These are phyloP conservation scores for Erynnis tages DNA, from an alignment of 2,888 invertebrate genomes.

Conservation along the genomic window DNA sequence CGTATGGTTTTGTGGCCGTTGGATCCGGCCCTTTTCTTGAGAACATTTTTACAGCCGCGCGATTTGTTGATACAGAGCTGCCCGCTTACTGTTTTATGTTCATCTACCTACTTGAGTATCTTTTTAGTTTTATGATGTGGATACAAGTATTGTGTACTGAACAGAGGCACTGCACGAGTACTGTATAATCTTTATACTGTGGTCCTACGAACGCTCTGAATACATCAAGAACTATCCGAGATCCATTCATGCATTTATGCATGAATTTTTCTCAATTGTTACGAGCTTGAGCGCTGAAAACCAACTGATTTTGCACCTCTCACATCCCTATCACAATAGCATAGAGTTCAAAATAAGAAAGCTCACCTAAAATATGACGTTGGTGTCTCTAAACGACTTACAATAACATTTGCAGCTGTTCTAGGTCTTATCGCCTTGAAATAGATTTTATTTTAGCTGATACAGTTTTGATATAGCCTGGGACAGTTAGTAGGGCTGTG, in stretches of 20 bases:
- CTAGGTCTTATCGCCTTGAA: not conserved
- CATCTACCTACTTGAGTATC: too few relatives aligned
- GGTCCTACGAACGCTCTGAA: slow-evolving; percentile 17
- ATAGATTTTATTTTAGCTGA: slow-evolving; percentile 7
- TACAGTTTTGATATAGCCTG: not conserved
- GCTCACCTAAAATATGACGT: not conserved
- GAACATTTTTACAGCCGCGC: too few relatives aligned
- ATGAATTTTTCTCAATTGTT: slow-evolving; percentile 29
- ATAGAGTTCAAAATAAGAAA: not conserved
- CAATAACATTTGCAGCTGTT: slow-evolving; percentile 9
- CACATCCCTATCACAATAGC: not conserved
- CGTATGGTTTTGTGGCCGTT: too few relatives aligned
- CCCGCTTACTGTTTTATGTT: too few relatives aligned
- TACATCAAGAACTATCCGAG: slow-evolving; percentile 27
- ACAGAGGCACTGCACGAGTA: too few relatives aligned
- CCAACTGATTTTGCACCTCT: not conserved
- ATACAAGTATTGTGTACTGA: too few relatives aligned
- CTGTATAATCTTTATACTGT: too few relatives aligned
- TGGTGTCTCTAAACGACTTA: slow-evolving; percentile 17
- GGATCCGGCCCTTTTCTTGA: too few relatives aligned
- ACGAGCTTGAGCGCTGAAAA: slow-evolving; percentile 7
- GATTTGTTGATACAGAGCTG: too few relatives aligned
- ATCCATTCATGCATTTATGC: slow-evolving; percentile 27
- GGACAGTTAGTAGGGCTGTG: slow-evolving; percentile 7
- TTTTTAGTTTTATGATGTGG: too few relatives aligned